phyloP scores from a whole-genome alignment of 1,140 invertebrate genomes.

The Spodoptera frugiperda region DNA sequence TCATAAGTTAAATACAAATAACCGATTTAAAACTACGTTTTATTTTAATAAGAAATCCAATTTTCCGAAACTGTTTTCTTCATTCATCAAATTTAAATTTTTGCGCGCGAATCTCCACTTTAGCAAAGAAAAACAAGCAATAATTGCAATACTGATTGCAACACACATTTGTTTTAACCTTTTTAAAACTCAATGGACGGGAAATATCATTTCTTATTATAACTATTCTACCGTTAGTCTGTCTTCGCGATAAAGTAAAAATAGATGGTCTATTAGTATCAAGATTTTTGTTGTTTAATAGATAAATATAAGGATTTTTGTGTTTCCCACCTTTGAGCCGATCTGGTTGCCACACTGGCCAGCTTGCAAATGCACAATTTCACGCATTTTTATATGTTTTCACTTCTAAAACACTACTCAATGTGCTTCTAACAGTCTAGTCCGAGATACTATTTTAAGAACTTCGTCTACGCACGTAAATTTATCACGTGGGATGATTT shows the following conservation, averaged over 20 bases:
- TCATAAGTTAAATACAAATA: too few relatives aligned
- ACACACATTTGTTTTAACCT: background rate
- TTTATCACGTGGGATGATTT: conserved; percentile 36
- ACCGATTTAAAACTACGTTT: too few relatives aligned
- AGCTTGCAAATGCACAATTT: conserved; percentile 97
- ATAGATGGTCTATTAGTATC: conserved; percentile 1
- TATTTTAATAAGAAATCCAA: too few relatives aligned
- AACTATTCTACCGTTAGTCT: conserved; percentile 7
- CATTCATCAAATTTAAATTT: too few relatives aligned
- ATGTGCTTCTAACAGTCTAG: background rate
- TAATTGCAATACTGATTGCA: too few relatives aligned
- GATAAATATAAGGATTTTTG: conserved; percentile 46
- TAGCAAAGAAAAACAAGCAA: background rate
- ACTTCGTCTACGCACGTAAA: background rate
- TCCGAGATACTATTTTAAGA: conserved; percentile 59
- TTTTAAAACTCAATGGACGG: conserved; percentile 22
- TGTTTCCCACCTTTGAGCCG: conserved; percentile 93
- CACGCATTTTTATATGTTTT: conserved; percentile 91
- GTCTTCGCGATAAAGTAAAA: background rate
- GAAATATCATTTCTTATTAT: conserved; percentile 38
- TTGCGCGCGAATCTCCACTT: background rate
- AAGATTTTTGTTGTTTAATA: background rate
- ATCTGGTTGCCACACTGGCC: conserved; percentile 98
- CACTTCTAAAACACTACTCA: conserved; percentile 34
- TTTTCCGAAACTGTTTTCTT: too few relatives aligned